phyloP scores from a whole-genome alignment of 2,888 invertebrate species.

The Cheilosia grossa region DNA sequence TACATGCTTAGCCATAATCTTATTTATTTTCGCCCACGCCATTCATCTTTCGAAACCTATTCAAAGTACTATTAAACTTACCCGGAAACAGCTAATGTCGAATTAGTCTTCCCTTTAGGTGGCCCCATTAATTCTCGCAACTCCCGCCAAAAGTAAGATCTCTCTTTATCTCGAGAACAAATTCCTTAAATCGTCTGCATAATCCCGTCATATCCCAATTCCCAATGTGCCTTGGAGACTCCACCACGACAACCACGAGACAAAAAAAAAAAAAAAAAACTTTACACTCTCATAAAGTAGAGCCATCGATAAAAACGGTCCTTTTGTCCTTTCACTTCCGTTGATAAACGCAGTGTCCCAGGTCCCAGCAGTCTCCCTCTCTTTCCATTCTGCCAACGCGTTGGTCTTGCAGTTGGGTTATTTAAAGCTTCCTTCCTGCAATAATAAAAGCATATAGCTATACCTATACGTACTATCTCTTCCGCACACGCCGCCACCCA shows the following conservation, averaged over 20 bases:
- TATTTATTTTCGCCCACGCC: not conserved
- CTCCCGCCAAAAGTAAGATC: conserved; percentile 28
- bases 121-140: conserved; percentile 44
- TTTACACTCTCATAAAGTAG: conserved; percentile 57
- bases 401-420: conserved; percentile 57
- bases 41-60: conserved; percentile 18
- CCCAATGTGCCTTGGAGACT: conserved; percentile 44
- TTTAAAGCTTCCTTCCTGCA: conserved; percentile 67
- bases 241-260: conserved; percentile 1
- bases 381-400: conserved; percentile 1
- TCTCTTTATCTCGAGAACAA: conserved; percentile 49
- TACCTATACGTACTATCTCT: conserved; percentile 13
- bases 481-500: not conserved
- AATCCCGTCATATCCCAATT: conserved; percentile 60
- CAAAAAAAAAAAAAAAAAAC: conserved; percentile 25
- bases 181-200: conserved; percentile 66
- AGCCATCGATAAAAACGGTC: conserved; percentile 65
- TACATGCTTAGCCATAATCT: too few relatives aligned
- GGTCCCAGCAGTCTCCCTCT: conserved; percentile 28
- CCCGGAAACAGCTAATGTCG: conserved; percentile 23
- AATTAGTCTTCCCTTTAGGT: conserved; percentile 23
- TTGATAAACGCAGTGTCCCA: conserved; percentile 63
- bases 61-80: conserved; percentile 6
- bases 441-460: conserved; percentile 48
- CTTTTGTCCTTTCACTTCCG: conserved; percentile 66